Evolutionary conservation across 2,888 invertebrate species (phyloP), one percentile per base, ranked within the genome.

Genomic region (Diloba caeruleocephala): DNA sequence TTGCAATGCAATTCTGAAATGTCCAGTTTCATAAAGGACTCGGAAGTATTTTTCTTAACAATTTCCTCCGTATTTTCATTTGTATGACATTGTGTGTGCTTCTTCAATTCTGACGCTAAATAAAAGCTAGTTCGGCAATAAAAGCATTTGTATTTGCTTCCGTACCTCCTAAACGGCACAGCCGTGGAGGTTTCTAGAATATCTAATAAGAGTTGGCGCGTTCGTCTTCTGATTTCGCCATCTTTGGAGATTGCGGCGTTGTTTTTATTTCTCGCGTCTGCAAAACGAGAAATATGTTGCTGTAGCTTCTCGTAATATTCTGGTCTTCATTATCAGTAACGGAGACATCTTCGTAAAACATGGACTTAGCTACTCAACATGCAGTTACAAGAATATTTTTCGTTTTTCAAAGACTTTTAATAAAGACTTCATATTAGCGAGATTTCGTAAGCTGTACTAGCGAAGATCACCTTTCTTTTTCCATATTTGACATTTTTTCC

Each of bases 121-220:
- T 42, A 36, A 25, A 46, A 60, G n/a, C 19, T 25, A 0, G 7
- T 48, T 10, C 46, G 28, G 14, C 71, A 71, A 25, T 52, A 66
- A 31, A 69, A 71, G n/a, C 69, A 71, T 32, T 37, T 61, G 15
- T 59, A 66, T 12, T 41, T 49, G 14, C 36, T 69, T 0, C 62
- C 61, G 17, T 56, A 38, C 28, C 46, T 54, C 9, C 50, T 33
- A 15, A 71, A 71, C 0, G 71, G 71, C 21, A 59, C 41, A 5
- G 54, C 63, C 1, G 63, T 58, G 0, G 66, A 56, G 1, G 39
- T 48, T n/a, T 66, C 51, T 26, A 71, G 32, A 13, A 70, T 48
- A 10, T 42, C 42, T 5, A 45, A 15, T 13, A 61, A 14, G 2
- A 56, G 39, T 25, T 52, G 25, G 9, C 52, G 45, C 6, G 44